These are phyloP conservation scores for Diaphora mendica DNA, from an alignment of 2,888 invertebrate species.

Conservation along the genomic window DNA sequence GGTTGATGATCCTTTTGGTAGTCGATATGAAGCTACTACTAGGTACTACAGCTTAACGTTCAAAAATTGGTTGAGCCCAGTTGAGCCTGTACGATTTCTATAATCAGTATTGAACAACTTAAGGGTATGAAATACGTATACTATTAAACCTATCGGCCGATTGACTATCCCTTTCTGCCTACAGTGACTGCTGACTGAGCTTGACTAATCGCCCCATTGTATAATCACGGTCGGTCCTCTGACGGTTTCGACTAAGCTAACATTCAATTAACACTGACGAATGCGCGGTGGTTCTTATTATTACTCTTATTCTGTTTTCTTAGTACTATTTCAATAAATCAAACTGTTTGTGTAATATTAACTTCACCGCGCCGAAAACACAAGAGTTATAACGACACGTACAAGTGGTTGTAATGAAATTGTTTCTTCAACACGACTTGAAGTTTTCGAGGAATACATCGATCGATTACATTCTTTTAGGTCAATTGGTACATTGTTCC, in stretches of 20 bases:
- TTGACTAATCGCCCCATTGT: background rate
- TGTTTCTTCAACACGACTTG: background rate
- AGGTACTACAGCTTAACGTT: background rate
- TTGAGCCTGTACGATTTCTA: background rate
- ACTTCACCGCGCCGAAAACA: background rate
- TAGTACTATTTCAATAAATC: conserved; percentile 1
- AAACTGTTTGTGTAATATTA: conserved; percentile 1
- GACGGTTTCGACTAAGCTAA: too few species aligned
- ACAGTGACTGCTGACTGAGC: background rate
- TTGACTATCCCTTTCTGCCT: too few species aligned
- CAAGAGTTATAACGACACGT: conserved; percentile 5
- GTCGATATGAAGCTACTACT: background rate
- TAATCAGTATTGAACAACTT: background rate
- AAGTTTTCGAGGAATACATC: background rate
- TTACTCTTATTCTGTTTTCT: background rate
- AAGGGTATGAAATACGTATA: background rate
- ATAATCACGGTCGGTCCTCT: too few species aligned
- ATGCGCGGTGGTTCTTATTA: conserved; percentile 8
- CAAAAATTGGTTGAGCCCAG: too few species aligned
- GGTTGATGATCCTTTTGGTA: background rate
- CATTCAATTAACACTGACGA: background rate
- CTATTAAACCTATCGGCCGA: background rate
- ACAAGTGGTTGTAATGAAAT: background rate
- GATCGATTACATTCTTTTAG: background rate
- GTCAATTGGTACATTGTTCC: background rate